These are phyloP conservation scores for Microchirus variegatus DNA, from an alignment of 2,797 vertebrate species.

Conservation along the genomic window DNA sequence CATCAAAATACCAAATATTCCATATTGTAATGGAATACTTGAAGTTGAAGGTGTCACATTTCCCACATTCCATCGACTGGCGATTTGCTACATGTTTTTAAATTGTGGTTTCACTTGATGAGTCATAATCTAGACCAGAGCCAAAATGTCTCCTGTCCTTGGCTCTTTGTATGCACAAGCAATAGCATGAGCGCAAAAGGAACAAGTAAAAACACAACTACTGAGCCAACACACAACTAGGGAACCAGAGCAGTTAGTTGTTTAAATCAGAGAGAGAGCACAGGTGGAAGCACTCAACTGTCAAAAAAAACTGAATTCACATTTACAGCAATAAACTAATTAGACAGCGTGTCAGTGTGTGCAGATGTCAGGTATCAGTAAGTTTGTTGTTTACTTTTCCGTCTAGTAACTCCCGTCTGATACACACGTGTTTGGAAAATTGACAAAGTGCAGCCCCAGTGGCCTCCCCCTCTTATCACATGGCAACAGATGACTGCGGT, in stretches of 20 bases:
- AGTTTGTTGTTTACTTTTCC: background rate
- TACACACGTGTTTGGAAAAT: slow-evolving; percentile 15
- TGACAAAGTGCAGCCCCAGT: slow-evolving; percentile 21
- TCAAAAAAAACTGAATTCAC: background rate
- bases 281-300: background rate
- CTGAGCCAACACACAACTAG: background rate
- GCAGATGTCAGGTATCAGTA: slow-evolving; percentile 2
- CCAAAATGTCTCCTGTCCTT: background rate
- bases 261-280: background rate
- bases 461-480: slow-evolving; percentile 65
- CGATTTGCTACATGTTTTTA: too few relatives aligned
- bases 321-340: background rate
- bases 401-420: background rate
- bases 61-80: too few relatives aligned
- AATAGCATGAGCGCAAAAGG: background rate
- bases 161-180: background rate
- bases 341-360: background rate
- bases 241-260: slow-evolving; percentile 4
- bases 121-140: too few relatives aligned
- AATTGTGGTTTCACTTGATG: too few relatives aligned
- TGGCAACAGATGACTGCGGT: slow-evolving; percentile 68
- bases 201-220: background rate
- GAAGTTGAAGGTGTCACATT: too few relatives aligned
- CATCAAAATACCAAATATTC: too few relatives aligned
- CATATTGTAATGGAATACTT: too few relatives aligned